phyloP scores from a whole-genome alignment of 2,113 vertebrate genomes.

The Aegotheles bennettii region DNA sequence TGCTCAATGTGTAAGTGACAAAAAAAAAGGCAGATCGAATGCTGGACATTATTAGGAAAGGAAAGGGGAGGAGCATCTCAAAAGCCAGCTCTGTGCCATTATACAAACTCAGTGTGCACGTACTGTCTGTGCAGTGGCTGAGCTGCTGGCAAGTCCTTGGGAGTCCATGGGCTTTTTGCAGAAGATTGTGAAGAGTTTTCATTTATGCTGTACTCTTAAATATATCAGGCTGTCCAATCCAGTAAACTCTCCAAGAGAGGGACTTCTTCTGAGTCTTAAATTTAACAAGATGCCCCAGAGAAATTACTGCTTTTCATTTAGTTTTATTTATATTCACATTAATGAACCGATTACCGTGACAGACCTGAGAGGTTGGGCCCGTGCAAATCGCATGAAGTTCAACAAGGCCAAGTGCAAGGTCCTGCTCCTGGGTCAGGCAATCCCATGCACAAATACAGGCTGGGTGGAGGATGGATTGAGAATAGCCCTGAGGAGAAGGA shows the following conservation, averaged over 20 bases:
- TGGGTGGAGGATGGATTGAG: no score
- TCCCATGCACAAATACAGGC: no score
- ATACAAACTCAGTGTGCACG: accelerated
- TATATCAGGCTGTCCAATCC: neutral
- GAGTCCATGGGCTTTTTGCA: neutral
- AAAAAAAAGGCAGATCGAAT: neutral
- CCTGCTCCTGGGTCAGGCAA: no score
- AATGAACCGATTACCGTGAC: no score
- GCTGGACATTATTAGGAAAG: neutral
- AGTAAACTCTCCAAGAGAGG: neutral
- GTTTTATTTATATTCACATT: neutral
- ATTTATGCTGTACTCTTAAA: neutral
- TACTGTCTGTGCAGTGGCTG: neutral
- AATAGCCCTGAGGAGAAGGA: no score
- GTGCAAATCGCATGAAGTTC: no score
- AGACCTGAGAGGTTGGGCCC: no score
- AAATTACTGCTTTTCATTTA: neutral
- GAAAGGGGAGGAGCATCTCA: neutral
- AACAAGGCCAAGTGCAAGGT: no score
- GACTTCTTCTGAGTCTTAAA: neutral
- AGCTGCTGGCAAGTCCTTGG: neutral
- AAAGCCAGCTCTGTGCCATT: neutral
- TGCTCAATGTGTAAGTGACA: neutral
- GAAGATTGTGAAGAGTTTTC: neutral
- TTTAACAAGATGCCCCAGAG: neutral